Conservation (phyloP, 2,888 invertebrate species). For the Dilophus febrilis region DNA sequence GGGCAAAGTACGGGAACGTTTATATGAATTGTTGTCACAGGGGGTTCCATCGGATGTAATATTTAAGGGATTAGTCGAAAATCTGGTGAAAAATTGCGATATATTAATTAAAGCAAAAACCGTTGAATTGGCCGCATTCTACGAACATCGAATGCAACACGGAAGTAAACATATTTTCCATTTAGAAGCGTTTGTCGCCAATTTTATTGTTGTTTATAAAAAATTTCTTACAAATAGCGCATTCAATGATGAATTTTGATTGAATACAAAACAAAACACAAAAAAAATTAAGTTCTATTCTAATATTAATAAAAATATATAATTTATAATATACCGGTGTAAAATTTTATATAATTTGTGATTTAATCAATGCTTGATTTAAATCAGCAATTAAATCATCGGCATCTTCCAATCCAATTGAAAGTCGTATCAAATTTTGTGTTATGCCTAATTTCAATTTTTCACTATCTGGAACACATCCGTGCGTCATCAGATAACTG, state of each 20-base stretch:
- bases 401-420: slow-evolving; percentile 67
- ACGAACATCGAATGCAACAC: slow-evolving; percentile 80
- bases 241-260: slow-evolving; percentile 24
- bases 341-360: too few relatives aligned
- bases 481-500: slow-evolving; percentile 58
- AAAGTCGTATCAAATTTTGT: slow-evolving; percentile 61
- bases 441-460: slow-evolving; percentile 55
- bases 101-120: slow-evolving; percentile 74
- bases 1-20: slow-evolving; percentile 63
- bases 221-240: slow-evolving; percentile 38
- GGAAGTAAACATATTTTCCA: slow-evolving; percentile 94
- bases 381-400: slow-evolving; percentile 67
- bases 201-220: slow-evolving; percentile 90
- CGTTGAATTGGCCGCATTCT: slow-evolving; percentile 68
- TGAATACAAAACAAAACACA: background rate
- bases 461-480: slow-evolving; percentile 57
- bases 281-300: too few relatives aligned
- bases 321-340: too few relatives aligned
- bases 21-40: slow-evolving; percentile 88
- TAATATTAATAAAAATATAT: too few relatives aligned
- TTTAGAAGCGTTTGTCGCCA: slow-evolving; percentile 90
- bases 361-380: slow-evolving; percentile 52
- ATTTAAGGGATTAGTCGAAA: slow-evolving; percentile 69
- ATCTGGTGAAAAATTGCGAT: slow-evolving; percentile 79
- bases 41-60: slow-evolving; percentile 87